phyloP scores from a whole-genome alignment of 1,140 invertebrate genomes.

The Lysiphlebus fabarum region DNA sequence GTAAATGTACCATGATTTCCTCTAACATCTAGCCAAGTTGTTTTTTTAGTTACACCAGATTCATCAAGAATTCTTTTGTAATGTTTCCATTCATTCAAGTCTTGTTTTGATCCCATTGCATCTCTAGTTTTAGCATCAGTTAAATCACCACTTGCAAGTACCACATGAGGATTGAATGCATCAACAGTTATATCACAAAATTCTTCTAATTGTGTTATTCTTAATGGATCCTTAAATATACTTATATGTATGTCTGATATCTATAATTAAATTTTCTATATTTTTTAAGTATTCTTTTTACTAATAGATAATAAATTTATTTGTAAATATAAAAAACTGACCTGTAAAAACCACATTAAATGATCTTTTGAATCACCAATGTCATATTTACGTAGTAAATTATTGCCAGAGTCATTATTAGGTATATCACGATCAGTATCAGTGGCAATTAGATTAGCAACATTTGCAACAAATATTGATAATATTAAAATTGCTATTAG shows the following conservation, averaged over 20 bases:
- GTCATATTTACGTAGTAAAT: slow-evolving; percentile 40
- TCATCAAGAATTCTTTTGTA: slow-evolving; percentile 73
- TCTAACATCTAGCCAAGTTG: slow-evolving; percentile 85
- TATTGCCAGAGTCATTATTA: slow-evolving; percentile 21
- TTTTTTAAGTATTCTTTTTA: too few species aligned
- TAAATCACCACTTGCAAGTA: slow-evolving; percentile 84
- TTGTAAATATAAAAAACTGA: slow-evolving; percentile 37
- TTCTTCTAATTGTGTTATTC: slow-evolving; percentile 74
- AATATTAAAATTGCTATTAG: slow-evolving; percentile 56
- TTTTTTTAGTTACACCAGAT: slow-evolving; percentile 66
- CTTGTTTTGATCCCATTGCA: slow-evolving; percentile 78
- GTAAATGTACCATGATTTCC: slow-evolving; percentile 84
- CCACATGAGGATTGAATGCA: slow-evolving; percentile 73
- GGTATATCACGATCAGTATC: slow-evolving; percentile 24
- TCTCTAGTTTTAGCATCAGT: slow-evolving; percentile 83
- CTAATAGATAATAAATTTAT: slow-evolving; percentile 3
- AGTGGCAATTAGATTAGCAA: slow-evolving; percentile 54
- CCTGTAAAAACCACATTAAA: slow-evolving; percentile 76
- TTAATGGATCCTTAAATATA: slow-evolving; percentile 71
- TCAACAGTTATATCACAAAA: slow-evolving; percentile 77
- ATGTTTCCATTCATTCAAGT: slow-evolving; percentile 78
- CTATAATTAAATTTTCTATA: slow-evolving; percentile 56
- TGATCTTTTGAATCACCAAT: slow-evolving; percentile 59
- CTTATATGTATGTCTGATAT: slow-evolving; percentile 89
- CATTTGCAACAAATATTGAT: slow-evolving; percentile 58